Conservation (phyloP, 2,888 invertebrate genomes). For the Caenorhabditis uteleia region DNA sequence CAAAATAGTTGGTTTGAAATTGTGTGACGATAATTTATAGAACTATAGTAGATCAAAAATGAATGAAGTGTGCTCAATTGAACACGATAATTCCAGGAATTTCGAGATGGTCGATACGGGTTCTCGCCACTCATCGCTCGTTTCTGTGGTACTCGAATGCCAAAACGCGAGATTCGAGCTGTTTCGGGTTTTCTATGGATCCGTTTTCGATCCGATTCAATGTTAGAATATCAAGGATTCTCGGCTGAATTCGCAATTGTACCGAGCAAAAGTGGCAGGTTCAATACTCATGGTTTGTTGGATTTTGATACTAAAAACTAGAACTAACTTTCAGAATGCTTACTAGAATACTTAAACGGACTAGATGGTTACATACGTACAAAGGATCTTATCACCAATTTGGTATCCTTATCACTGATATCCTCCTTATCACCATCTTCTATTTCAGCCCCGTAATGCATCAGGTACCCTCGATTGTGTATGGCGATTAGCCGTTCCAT, state of each 20-base stretch:
- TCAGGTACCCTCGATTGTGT: slow-evolving; percentile 59
- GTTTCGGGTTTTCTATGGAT: slow-evolving; percentile 70
- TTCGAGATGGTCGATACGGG: slow-evolving; percentile 72
- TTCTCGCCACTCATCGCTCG: slow-evolving; percentile 68
- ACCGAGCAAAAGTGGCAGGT: slow-evolving; percentile 17
- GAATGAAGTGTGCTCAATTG: no score
- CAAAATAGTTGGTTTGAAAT: no score
- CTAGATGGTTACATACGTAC: slow-evolving; percentile 58
- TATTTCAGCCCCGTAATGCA: slow-evolving; percentile 35
- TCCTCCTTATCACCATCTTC: not conserved
- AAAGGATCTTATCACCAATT: slow-evolving; percentile 21
- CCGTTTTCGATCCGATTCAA: slow-evolving; percentile 71
- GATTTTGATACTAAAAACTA: not conserved
- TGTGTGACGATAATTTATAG: no score
- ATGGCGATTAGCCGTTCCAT: slow-evolving; percentile 54
- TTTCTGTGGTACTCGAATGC: slow-evolving; percentile 62
- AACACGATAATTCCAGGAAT: slow-evolving; percentile 70
- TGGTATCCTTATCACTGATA: not conserved
- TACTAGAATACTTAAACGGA: slow-evolving; percentile 43
- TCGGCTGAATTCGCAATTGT: slow-evolving; percentile 69
- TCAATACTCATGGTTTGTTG: slow-evolving; percentile 15
- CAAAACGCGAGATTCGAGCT: slow-evolving; percentile 54
- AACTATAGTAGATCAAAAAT: no score
- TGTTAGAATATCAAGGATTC: slow-evolving; percentile 71
- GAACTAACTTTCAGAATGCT: slow-evolving; percentile 51